Evolutionary conservation across 2,113 vertebrate species (phyloP).

Genomic region (Panthera tigris): DNA sequence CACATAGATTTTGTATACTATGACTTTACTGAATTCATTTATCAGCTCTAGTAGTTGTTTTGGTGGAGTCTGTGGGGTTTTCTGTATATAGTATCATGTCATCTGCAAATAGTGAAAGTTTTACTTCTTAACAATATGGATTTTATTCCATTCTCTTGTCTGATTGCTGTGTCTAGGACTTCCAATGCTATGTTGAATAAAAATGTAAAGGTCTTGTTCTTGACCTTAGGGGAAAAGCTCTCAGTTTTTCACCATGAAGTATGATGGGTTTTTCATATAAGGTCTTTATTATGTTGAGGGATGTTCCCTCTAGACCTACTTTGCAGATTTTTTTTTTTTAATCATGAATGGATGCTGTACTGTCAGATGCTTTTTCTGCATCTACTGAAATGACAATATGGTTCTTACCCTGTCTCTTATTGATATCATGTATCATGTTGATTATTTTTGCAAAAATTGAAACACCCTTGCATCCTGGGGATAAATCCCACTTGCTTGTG

Average conservation of each 20-base stretch:
- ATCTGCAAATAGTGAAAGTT: background rate
- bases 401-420: background rate
- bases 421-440: background rate
- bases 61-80: background rate
- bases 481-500: background rate
- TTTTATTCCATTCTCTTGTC: background rate
- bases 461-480: background rate
- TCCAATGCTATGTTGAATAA: background rate
- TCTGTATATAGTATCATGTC: background rate
- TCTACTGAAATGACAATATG: background rate
- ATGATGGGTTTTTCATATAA: background rate
- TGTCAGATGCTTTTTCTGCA: background rate
- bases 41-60: background rate
- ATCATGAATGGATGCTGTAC: background rate
- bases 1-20: background rate
- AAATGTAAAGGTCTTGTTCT: background rate
- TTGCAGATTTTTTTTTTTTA: background rate
- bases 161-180: background rate
- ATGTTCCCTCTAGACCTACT: background rate
- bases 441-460: background rate
- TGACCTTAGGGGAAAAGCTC: background rate
- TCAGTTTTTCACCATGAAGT: background rate
- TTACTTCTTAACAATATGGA: background rate
- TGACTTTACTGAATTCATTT: background rate
- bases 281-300: background rate